Conservation (phyloP, 2,797 vertebrate genomes). For the Gallirallus australis region DNA sequence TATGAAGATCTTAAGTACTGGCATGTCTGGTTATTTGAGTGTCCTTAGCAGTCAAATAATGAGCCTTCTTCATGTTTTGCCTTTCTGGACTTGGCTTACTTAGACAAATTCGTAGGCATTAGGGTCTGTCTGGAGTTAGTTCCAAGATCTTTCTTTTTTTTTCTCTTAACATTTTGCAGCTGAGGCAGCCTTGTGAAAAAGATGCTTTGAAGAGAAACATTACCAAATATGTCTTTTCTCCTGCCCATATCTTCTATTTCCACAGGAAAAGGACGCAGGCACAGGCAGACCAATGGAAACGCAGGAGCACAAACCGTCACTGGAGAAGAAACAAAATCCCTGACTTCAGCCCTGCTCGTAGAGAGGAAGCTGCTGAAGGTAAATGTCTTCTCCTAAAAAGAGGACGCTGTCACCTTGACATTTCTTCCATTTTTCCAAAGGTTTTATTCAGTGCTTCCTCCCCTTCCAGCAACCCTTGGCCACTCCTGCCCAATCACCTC, state of each 20-base stretch:
- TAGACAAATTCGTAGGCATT: conserved; percentile 81
- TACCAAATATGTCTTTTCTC: conserved; percentile 84
- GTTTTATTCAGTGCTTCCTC: not conserved
- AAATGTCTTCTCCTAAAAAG: not conserved
- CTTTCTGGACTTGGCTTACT: conserved; percentile 78
- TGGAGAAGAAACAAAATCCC: not conserved
- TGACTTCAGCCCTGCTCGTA: conserved; percentile 38
- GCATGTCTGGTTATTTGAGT: conserved; percentile 78
- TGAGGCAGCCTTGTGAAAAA: conserved; percentile 76
- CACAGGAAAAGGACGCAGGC: conserved; percentile 76
- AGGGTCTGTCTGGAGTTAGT: conserved; percentile 84
- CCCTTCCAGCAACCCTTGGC: not conserved
- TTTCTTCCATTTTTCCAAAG: conserved; percentile 10
- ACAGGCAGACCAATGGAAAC: conserved; percentile 58
- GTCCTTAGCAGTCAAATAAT: conserved; percentile 77
- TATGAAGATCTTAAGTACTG: conserved; percentile 72
- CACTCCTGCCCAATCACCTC: not conserved
- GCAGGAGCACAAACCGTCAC: conserved; percentile 26
- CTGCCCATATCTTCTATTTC: conserved; percentile 77
- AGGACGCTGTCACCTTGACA: not conserved
- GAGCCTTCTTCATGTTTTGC: conserved; percentile 81
- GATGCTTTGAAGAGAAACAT: conserved; percentile 76
- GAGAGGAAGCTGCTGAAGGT: conserved; percentile 54
- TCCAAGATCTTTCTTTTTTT: conserved; percentile 78
- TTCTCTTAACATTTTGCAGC: conserved; percentile 78